Evolutionary conservation across 2,888 invertebrate genomes (phyloP).

Genomic region (Hirtodrosophila histrioides): DNA sequence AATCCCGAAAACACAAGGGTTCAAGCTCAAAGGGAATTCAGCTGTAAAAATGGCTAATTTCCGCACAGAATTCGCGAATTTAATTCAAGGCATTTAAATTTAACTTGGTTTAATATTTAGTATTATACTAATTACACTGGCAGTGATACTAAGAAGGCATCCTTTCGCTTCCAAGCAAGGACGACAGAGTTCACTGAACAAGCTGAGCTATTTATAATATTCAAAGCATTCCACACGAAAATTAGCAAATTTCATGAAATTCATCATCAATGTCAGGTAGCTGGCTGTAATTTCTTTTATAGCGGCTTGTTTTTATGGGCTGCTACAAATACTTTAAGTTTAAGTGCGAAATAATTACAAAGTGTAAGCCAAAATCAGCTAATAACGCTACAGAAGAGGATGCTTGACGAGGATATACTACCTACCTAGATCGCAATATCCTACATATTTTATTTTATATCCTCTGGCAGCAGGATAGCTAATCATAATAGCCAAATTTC

Average conservation of each 20-base stretch:
- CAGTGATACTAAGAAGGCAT: too few relatives aligned
- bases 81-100: conserved; percentile 1
- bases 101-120: too few relatives aligned
- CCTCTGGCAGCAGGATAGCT: too few relatives aligned
- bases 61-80: conserved; percentile 5
- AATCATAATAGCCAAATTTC: too few relatives aligned
- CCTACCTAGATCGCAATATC: too few relatives aligned
- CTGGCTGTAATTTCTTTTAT: conserved; percentile 21
- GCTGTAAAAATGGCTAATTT: conserved; percentile 37
- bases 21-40: conserved; percentile 2
- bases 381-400: too few relatives aligned
- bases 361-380: background rate
- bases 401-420: too few relatives aligned
- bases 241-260: conserved; percentile 11
- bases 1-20: conserved; percentile 32
- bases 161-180: background rate
- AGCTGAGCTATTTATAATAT: conserved; percentile 11
- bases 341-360: conserved; percentile 71
- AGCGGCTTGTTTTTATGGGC: conserved; percentile 33
- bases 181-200: too few relatives aligned
- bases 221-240: background rate
- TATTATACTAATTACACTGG: too few relatives aligned
- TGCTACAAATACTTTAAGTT: conserved; percentile 50
- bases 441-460: too few relatives aligned
- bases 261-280: background rate